phyloP scores from a whole-genome alignment of 2,797 vertebrate species.

The Propithecus perrieri region DNA sequence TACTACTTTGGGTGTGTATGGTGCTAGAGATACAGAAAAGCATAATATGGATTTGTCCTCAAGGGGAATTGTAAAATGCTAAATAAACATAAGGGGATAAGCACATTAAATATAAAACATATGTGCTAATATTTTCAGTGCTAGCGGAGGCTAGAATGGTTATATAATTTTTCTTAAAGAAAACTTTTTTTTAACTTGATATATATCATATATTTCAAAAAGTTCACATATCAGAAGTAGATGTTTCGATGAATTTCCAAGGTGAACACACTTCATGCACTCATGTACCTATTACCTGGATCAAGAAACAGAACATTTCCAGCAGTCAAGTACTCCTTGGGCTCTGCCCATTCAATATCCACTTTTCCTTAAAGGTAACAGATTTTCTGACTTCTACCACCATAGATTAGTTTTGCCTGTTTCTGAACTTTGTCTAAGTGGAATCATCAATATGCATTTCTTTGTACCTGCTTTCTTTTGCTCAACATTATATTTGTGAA shows the following conservation, averaged over 20 bases:
- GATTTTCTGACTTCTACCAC: background rate
- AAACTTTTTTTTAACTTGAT: background rate
- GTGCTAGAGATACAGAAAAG: background rate
- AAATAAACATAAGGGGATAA: background rate
- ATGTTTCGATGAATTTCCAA: background rate
- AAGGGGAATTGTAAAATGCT: background rate
- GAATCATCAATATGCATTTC: background rate
- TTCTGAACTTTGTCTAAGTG: background rate
- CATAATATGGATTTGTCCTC: background rate
- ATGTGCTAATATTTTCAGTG: background rate
- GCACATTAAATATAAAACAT: constrained; percentile 1
- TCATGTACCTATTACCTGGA: background rate
- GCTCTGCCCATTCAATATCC: background rate
- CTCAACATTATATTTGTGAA: background rate
- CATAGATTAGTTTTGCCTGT: background rate
- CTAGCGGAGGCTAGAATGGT: background rate
- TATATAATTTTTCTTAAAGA: background rate
- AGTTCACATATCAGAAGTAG: background rate
- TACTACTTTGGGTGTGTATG: background rate
- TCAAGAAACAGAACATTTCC: background rate
- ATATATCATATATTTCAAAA: background rate
- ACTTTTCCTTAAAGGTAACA: background rate
- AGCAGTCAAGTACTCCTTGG: background rate
- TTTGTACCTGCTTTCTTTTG: background rate
- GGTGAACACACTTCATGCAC: background rate